Evolutionary conservation across 2,797 vertebrate species (phyloP).

Genomic region (Agapornis canus): DNA sequence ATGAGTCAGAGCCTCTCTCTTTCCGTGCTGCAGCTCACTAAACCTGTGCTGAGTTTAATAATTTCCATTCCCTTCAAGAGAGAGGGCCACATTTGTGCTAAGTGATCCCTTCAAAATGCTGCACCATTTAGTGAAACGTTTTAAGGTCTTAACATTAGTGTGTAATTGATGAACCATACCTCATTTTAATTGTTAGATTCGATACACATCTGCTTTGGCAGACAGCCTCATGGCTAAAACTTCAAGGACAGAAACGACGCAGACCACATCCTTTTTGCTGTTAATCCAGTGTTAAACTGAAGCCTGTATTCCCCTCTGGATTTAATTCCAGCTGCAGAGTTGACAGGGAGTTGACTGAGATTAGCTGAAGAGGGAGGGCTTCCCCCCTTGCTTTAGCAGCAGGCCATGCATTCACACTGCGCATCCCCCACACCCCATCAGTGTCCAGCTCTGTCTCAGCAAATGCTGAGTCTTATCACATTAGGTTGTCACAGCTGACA

Average conservation of each 20-base stretch:
- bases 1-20: slow-evolving; percentile 48
- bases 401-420: rapidly evolving
- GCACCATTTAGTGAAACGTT: neutral
- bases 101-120: neutral
- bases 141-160: neutral
- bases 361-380: neutral
- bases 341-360: rapidly evolving
- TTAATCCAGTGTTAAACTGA: neutral
- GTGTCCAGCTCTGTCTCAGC: neutral
- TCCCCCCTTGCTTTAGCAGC: neutral
- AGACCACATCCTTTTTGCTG: neutral
- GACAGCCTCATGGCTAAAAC: neutral
- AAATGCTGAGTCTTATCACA: neutral
- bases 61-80: slow-evolving; percentile 45
- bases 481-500: neutral
- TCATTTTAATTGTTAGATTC: neutral
- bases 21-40: slow-evolving; percentile 1
- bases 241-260: neutral
- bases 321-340: neutral
- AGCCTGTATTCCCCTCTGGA: neutral
- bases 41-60: neutral
- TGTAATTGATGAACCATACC: neutral
- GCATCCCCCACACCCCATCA: neutral
- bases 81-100: neutral
- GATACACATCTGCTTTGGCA: neutral